Percentiles rank a stretch among this genome's conserved stretches.
These are phyloP conservation scores for Entomobrya proxima DNA, from an alignment of 2,888 invertebrate species.

Conservation along the genomic window DNA sequence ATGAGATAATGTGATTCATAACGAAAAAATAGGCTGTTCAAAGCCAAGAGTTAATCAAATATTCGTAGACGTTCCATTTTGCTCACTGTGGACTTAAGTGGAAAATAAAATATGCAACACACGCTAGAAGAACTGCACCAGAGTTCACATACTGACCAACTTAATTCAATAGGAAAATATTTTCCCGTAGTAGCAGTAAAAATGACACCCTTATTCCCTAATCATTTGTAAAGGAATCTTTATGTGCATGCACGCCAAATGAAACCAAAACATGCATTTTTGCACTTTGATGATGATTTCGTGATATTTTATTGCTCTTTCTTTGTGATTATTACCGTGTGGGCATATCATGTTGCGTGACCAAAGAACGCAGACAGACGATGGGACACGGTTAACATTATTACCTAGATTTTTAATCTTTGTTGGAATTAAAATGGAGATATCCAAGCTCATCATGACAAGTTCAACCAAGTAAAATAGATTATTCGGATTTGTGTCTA, in stretches of 20 bases:
- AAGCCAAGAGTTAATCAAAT: too few relatives aligned
- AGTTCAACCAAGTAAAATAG: not conserved
- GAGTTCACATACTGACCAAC: slow-evolving; percentile 16
- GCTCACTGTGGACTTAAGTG: too few relatives aligned
- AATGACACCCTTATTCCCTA: slow-evolving; percentile 9
- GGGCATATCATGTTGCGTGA: not conserved
- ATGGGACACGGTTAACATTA: slow-evolving; percentile 6
- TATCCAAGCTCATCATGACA: slow-evolving; percentile 6
- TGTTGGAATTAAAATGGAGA: not conserved
- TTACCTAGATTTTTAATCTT: not conserved
- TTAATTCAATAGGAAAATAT: not conserved
- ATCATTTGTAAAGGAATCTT: slow-evolving; percentile 15
- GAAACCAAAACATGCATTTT: not conserved
- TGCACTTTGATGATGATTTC: slow-evolving; percentile 4
- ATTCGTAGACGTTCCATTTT: too few relatives aligned
- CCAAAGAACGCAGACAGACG: not conserved
- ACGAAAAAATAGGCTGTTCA: not conserved
- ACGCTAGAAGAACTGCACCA: too few relatives aligned
- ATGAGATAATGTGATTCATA: too few relatives aligned
- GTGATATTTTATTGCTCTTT: slow-evolving; percentile 9
- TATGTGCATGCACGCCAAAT: slow-evolving; percentile 12
- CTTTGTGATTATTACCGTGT: not conserved
- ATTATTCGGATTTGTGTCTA: not conserved
- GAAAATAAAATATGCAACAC: too few relatives aligned
- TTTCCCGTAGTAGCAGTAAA: not conserved